Evolutionary conservation across 1,140 invertebrate genomes (phyloP), one percentile per base, ranked within the genome.

Genomic region (Belonocnema kinseyi): DNA sequence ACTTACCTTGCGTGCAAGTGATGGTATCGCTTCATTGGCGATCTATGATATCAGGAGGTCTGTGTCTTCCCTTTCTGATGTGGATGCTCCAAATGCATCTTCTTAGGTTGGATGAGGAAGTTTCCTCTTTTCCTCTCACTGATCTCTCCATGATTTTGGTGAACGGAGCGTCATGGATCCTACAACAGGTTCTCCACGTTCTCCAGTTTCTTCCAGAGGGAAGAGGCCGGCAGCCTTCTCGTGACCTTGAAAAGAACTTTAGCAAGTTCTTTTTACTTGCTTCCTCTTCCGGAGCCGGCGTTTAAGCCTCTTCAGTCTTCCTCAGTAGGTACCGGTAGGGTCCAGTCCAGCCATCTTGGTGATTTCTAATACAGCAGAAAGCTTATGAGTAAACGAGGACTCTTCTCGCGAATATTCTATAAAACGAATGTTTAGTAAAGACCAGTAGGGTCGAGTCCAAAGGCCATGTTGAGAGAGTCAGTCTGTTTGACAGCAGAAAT

Each of bases 1-100:
- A 66, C 26, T 66, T n/a, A 66, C 61, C 61, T 66, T 66, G 61
- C 61, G 61, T 66, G 61, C 61, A 66, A 66, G 61, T 66, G 61
- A 66, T 66, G 40, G 14, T 66, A 66, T 66, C 61, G 61, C 61
- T 66, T 66, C 61, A 66, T 46, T 66, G 61, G 26, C 61, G 61
- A 66, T 13, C 13, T 33, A 66, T 40, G 26, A 40, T 33, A 16
- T 77, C 76, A 80, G 72, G 51, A 73, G 77, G 75, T 78, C 73
- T 77, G 80, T 90, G 88, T 88, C 90, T 90, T 82, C 90, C 90
- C 76, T 92, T 92, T n/a, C 90, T 87, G 82, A 91, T 91, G 82
- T 91, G 86, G 79, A 92, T 91, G 85, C 87, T 91, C 90, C 90
- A 92, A 46, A 80, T 81, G 80, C 82, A 88, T 91, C 90, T 91